phyloP scores from a whole-genome alignment of 1,140 invertebrate genomes.

The Cheumatopsyche charites region DNA sequence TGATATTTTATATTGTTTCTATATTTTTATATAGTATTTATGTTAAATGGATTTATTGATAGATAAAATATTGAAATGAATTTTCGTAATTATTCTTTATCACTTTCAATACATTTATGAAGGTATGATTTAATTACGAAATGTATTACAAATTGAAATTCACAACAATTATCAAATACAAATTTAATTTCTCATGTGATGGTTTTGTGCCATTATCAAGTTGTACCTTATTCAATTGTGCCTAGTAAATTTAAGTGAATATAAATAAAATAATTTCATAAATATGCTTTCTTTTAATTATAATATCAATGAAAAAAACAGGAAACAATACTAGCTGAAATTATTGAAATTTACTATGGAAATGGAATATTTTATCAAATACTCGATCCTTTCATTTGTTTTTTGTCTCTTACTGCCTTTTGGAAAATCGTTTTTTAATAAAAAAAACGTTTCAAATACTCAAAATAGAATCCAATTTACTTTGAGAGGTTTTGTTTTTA shows the following conservation, averaged over 20 bases:
- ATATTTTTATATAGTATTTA: slow-evolving; percentile 3
- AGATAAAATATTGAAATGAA: not conserved
- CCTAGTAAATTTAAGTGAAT: slow-evolving; percentile 39
- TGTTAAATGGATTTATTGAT: not conserved
- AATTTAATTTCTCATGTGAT: slow-evolving; percentile 25
- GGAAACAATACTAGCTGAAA: too few relatives aligned
- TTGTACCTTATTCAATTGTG: slow-evolving; percentile 46
- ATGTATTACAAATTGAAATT: not conserved
- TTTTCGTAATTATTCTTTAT: not conserved
- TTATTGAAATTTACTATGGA: too few relatives aligned
- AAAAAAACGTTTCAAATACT: too few relatives aligned
- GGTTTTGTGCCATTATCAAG: slow-evolving; percentile 42
- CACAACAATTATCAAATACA: not conserved
- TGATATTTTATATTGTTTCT: not conserved
- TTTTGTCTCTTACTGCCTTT: too few relatives aligned
- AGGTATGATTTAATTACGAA: too few relatives aligned
- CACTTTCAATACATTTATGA: not conserved
- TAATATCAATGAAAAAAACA: too few relatives aligned
- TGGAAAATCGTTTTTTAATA: too few relatives aligned
- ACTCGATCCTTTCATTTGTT: too few relatives aligned
- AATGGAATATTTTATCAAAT: too few relatives aligned
- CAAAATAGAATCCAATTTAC: too few relatives aligned
- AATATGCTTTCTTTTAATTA: too few relatives aligned
- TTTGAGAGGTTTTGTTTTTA: too few relatives aligned
- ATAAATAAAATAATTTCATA: not conserved